Base-by-base conservation (phyloP, 2,797 vertebrate species). In the Cyclopterus lumpus region DNA sequence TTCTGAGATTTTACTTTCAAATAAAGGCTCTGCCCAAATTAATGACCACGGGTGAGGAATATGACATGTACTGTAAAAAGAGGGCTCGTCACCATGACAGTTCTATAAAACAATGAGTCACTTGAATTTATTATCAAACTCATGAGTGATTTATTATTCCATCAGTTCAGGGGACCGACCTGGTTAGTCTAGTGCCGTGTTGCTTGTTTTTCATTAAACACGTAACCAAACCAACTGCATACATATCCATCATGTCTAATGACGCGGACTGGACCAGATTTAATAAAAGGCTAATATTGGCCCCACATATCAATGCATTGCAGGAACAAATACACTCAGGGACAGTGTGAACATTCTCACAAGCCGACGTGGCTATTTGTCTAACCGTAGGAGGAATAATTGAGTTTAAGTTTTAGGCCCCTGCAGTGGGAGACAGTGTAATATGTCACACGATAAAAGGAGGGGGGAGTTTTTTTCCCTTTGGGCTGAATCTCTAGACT, bases 391-490 rank as follows among this genome's bases (percentile, higher is more conserved):
- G 88, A 81, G 77, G 88, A 89, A 86, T 93, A 92, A 94, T 92
- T 91, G 84, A 84, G 88, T 93, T 93, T 89, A 83, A 79, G 88
- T 86, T 91, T 91, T 89, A 91, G 82, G 71, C 26, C 26, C 26
- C 71, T 64, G 84, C 86, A 84, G 87, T 83, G 89, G 90, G 90
- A 92, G 88, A 88, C 67, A 76, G 81, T 83, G 85, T 82, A 88
- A 91, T 90, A 85, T 89, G 82, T 91, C 93, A 94, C 89, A 80
- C 80, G 88, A 92, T 92, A 65, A 89, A n/a, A 81, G 83, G 87
- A 83, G 65, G 77, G 71, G 82, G 82, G 82, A 78, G 53, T 60
- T 89, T 83, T 82, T 89, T 86, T 59, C 32, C 77, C 30, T 8
- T 18, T 80, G 55, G 82, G 89, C 83, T 87, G 75, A 80, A 82